A percentile compares a stretch with the other conserved stretches of the same genome.
These are phyloP conservation scores for Theocolax elegans DNA, from an alignment of 1,140 invertebrate species.

Conservation along the genomic window DNA sequence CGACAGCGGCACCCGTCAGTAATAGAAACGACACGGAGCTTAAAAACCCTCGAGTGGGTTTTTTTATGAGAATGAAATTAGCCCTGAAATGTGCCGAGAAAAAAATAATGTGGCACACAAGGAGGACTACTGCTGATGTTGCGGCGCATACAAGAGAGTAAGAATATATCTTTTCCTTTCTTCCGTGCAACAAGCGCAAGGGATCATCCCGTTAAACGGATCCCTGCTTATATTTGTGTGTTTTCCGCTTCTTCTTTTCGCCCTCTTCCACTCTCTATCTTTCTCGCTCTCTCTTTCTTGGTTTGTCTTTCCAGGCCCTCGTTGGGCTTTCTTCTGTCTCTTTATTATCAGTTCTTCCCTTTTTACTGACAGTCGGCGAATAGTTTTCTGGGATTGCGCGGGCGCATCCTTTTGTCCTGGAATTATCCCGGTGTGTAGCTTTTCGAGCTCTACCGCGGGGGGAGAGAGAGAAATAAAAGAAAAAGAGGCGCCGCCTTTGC, in stretches of 20 bases:
- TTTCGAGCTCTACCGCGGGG: constrained; percentile 6
- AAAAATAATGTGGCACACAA: constrained; percentile 39
- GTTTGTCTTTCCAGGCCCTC: constrained; percentile 14
- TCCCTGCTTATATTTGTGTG: constrained; percentile 34
- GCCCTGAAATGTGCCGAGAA: constrained; percentile 49
- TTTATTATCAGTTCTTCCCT: constrained; percentile 35
- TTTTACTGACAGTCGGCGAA: constrained; percentile 32
- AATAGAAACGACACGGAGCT: constrained; percentile 23
- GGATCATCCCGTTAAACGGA: constrained; percentile 54
- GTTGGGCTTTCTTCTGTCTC: constrained; percentile 20
- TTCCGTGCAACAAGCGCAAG: constrained; percentile 20
- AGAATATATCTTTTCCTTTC: constrained; percentile 19
- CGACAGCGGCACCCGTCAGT: constrained; percentile 16
- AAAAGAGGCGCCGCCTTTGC: constrained; percentile 6
- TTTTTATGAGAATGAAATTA: constrained; percentile 54
- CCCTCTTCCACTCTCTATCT: constrained; percentile 32
- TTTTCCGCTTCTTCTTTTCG: not conserved
- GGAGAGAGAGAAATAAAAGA: constrained; percentile 2
- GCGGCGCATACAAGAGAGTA: not conserved
- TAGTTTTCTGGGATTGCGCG: constrained; percentile 47
- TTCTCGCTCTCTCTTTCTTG: constrained; percentile 35
- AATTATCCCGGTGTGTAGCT: constrained; percentile 41
- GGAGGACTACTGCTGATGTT: too few relatives aligned
- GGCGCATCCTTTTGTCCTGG: constrained; percentile 51
- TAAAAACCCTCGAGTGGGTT: constrained; percentile 18